Conservation (phyloP, 2,113 vertebrate species). For the Chamaetylas fuelleborni region DNA sequence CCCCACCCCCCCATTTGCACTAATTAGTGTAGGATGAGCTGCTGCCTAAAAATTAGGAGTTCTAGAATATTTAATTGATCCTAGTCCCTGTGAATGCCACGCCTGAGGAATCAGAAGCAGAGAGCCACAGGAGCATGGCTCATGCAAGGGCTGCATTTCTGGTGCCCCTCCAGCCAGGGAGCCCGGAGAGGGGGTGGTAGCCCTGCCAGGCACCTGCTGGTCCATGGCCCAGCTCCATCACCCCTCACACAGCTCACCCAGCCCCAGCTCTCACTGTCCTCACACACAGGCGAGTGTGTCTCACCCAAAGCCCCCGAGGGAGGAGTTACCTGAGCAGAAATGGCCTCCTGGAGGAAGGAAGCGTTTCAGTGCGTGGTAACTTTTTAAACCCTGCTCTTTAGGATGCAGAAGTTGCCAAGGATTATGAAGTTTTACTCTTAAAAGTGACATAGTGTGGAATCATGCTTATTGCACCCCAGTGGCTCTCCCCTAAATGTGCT, state of each 20-base stretch:
- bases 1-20: background rate
- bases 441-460: background rate
- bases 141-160: fast-evolving
- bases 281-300: fast-evolving
- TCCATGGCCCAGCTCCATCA: fast-evolving
- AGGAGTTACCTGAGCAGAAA: background rate
- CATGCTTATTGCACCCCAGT: background rate
- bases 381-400: background rate
- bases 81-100: background rate
- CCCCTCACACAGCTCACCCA: fast-evolving
- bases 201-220: background rate
- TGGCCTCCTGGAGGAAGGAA: background rate
- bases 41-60: background rate
- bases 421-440: constrained; percentile 42
- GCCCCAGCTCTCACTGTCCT: fast-evolving
- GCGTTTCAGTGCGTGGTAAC: background rate
- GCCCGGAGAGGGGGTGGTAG: background rate
- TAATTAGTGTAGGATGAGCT: constrained; percentile 28
- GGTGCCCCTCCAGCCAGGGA: background rate
- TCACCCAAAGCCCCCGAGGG: fast-evolving
- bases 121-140: background rate
- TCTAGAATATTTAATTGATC: background rate
- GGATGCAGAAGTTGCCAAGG: background rate
- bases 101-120: background rate
- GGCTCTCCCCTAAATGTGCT: background rate